phyloP scores from a whole-genome alignment of 2,888 invertebrate genomes.

The Parnassius glacialis region DNA sequence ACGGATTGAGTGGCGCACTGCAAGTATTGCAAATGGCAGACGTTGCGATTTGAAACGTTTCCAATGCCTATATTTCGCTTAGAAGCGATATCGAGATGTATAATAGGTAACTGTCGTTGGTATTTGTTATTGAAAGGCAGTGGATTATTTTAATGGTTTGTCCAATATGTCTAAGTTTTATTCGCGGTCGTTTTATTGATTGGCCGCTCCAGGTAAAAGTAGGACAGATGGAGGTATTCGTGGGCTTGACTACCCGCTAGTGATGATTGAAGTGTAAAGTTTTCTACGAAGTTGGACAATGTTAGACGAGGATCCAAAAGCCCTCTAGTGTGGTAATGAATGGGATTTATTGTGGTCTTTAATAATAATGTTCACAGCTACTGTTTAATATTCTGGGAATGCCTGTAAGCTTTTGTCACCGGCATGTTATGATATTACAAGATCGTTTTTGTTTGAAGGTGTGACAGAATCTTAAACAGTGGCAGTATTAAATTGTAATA shows the following conservation, averaged over 20 bases:
- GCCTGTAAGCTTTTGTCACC: not conserved
- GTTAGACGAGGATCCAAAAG: slow-evolving; percentile 42
- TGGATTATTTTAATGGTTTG: slow-evolving; percentile 60
- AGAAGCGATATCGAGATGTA: slow-evolving; percentile 13
- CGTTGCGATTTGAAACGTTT: not conserved
- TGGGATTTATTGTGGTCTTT: slow-evolving; percentile 51
- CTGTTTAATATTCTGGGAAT: slow-evolving; percentile 27
- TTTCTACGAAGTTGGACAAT: slow-evolving; percentile 53
- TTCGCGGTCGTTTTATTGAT: slow-evolving; percentile 78
- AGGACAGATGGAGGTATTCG: slow-evolving; percentile 45
- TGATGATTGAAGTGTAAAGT: slow-evolving; percentile 55
- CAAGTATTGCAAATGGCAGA: slow-evolving; percentile 6
- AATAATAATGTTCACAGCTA: slow-evolving; percentile 32
- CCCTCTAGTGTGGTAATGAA: slow-evolving; percentile 47
- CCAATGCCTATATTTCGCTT: slow-evolving; percentile 16
- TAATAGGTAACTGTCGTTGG: slow-evolving; percentile 24
- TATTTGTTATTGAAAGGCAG: slow-evolving; percentile 40
- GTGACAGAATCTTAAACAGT: slow-evolving; percentile 33
- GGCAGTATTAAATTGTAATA: slow-evolving; percentile 53
- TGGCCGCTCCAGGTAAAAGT: slow-evolving; percentile 67
- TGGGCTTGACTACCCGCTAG: slow-evolving; percentile 39
- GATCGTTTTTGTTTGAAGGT: slow-evolving; percentile 21
- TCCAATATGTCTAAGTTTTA: slow-evolving; percentile 67
- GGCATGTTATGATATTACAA: slow-evolving; percentile 24
- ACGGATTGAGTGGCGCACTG: not conserved